phyloP scores from a whole-genome alignment of 2,888 invertebrate species.

The Drosophila melanosoma region DNA sequence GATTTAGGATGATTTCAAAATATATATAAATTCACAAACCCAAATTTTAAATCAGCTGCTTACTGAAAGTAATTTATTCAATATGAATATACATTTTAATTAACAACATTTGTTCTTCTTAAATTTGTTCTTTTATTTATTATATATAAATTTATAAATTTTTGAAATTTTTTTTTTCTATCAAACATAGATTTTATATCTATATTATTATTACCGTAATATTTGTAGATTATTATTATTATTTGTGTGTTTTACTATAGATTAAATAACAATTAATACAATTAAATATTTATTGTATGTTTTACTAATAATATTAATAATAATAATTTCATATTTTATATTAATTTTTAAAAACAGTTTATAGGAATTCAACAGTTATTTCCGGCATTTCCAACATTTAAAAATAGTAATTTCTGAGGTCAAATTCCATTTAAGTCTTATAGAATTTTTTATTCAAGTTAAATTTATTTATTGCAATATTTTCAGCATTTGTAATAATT shows the following conservation, averaged over 20 bases:
- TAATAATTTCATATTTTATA: not conserved
- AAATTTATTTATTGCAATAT: not conserved
- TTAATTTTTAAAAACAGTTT: not conserved
- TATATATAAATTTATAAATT: not conserved
- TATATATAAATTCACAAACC: not conserved
- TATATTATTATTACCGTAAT: not conserved
- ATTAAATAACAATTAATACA: not conserved
- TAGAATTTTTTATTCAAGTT: not conserved
- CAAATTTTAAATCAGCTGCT: not conserved
- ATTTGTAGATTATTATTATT: not conserved
- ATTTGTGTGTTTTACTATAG: not conserved
- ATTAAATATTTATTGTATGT: not conserved
- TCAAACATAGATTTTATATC: not conserved
- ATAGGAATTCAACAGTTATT: not conserved
- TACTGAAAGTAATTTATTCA: not conserved
- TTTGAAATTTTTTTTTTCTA: too few relatives aligned
- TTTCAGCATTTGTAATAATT: not conserved
- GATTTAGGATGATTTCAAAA: not conserved
- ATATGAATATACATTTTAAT: not conserved
- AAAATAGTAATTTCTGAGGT: not conserved
- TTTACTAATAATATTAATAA: too few relatives aligned
- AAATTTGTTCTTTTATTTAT: not conserved
- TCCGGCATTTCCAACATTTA: not conserved
- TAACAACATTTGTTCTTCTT: not conserved
- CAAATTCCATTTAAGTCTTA: not conserved